A percentile compares a stretch with the other conserved stretches of the same genome.
phyloP scores from a whole-genome alignment of 2,113 vertebrate genomes.

The Hoplias malabaricus region DNA sequence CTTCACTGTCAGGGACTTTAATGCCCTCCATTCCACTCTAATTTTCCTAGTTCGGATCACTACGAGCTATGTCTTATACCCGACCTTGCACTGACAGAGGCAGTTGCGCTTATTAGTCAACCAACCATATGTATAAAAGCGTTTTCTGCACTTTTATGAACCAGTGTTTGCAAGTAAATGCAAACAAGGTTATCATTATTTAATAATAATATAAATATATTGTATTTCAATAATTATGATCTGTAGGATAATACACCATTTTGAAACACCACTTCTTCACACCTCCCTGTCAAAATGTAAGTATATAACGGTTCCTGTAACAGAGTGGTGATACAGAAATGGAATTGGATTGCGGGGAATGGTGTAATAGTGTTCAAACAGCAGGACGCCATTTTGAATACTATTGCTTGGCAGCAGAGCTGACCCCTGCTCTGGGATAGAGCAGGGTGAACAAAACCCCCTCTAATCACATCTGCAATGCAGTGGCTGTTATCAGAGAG shows the following conservation, averaged over 20 bases:
- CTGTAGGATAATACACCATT: conserved; percentile 21
- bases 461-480: conserved; percentile 62
- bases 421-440: conserved; percentile 45
- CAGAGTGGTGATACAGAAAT: conserved; percentile 8
- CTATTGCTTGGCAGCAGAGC: conserved; percentile 22
- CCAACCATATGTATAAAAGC: conserved; percentile 27
- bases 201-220: conserved; percentile 20
- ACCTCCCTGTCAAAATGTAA: not conserved
- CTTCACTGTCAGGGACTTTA: conserved; percentile 38
- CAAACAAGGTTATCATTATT: conserved; percentile 1
- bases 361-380: conserved; percentile 27
- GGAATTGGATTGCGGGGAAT: conserved; percentile 26
- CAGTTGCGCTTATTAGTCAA: conserved; percentile 40
- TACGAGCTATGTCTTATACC: conserved; percentile 16
- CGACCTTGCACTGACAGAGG: conserved; percentile 28
- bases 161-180: conserved; percentile 24
- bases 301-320: conserved; percentile 1
- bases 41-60: conserved; percentile 30
- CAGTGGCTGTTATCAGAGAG: conserved; percentile 48
- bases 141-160: conserved; percentile 28
- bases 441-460: conserved; percentile 38
- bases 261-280: conserved; percentile 5
- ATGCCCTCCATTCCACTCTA: conserved; percentile 31
- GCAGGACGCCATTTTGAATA: conserved; percentile 41
- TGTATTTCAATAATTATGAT: conserved; percentile 31